Percentiles rank a stretch among this genome's conserved stretches.
Conservation (phyloP, 2,797 vertebrate species). For the Graptemys geographica region DNA sequence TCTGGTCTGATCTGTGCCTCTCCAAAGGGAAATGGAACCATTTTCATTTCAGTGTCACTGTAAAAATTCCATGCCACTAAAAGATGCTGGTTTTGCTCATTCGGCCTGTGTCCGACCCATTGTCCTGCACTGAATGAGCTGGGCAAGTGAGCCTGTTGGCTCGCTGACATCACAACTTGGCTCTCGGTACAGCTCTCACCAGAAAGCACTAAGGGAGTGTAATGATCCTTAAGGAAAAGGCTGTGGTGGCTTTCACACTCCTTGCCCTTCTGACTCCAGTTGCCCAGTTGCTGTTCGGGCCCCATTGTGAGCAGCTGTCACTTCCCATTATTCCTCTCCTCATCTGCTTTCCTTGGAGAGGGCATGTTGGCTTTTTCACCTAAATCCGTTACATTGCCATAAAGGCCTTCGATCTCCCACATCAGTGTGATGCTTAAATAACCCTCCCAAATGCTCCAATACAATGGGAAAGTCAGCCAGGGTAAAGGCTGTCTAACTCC, state of each 20-base stretch:
- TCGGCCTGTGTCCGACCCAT: not conserved
- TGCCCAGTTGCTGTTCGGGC: not conserved
- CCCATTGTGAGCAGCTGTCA: not conserved
- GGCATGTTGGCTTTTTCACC: not conserved
- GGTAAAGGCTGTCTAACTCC: not conserved
- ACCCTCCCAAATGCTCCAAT: not conserved
- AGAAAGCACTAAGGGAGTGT: too few relatives aligned
- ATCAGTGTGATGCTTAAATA: not conserved
- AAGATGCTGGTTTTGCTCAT: not conserved
- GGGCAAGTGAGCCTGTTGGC: accelerated
- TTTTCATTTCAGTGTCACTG: not conserved
- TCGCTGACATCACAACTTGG: not conserved
- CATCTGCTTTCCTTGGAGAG: not conserved
- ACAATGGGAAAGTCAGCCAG: not conserved
- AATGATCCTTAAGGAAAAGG: not conserved
- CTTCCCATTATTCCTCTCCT: not conserved
- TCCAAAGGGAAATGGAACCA: not conserved
- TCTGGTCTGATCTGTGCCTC: not conserved
- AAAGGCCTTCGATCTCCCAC: not conserved
- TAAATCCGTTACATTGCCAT: not conserved
- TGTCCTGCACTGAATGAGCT: not conserved
- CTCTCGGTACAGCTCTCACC: too few relatives aligned
- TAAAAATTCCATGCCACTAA: not conserved
- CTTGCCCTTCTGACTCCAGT: not conserved
- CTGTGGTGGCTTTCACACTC: not conserved